phyloP scores from a whole-genome alignment of 2,797 vertebrate genomes.

The Cossypha heuglini region DNA sequence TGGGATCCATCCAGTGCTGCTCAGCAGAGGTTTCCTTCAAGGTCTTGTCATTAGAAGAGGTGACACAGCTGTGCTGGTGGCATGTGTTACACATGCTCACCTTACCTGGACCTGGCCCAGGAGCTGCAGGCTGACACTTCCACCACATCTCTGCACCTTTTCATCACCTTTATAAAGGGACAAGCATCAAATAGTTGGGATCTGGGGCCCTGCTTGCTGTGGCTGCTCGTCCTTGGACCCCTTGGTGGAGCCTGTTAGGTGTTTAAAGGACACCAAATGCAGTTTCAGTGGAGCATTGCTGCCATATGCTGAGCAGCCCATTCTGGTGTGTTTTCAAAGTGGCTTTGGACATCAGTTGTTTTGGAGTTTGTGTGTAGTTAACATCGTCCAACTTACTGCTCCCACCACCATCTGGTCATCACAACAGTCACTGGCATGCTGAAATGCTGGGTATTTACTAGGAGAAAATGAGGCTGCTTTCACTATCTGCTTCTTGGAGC shows the following conservation, averaged over 20 bases:
- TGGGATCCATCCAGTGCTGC: background rate
- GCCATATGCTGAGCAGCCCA: background rate
- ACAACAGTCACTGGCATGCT: background rate
- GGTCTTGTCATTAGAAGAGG: background rate
- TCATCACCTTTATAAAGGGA: background rate
- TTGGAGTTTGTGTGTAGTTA: background rate
- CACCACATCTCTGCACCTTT: background rate
- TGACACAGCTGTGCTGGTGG: background rate
- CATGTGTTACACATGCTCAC: rapidly evolving
- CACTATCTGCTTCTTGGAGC: background rate
- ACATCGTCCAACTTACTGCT: background rate
- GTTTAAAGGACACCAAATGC: background rate
- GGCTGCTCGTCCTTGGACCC: background rate
- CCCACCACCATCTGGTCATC: slow-evolving; percentile 18
- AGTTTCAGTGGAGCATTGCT: background rate
- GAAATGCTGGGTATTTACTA: background rate
- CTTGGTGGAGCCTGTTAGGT: background rate
- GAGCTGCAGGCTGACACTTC: background rate
- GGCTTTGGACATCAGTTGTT: slow-evolving; percentile 29
- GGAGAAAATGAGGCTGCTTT: background rate
- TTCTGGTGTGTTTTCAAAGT: background rate
- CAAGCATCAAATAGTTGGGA: rapidly evolving
- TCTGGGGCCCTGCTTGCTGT: background rate
- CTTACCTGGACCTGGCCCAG: background rate
- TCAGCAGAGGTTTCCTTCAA: background rate